Evolutionary conservation across 2,113 vertebrate species (phyloP).

Genomic region (Etheostoma spectabile): DNA sequence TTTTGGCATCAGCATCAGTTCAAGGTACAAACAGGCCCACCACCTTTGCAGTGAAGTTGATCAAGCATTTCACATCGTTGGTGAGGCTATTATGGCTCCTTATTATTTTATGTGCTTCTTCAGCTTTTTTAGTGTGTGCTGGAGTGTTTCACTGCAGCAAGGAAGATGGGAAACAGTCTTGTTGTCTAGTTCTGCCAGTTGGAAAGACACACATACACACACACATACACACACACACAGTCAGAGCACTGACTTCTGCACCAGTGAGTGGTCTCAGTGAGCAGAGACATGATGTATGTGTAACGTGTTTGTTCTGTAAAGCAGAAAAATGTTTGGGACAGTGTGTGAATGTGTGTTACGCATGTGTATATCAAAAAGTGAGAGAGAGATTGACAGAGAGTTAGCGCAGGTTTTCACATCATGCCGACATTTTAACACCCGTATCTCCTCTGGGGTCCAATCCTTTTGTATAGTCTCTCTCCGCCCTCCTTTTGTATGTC

Average conservation of each 20-base stretch:
- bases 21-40: background rate
- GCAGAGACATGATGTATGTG: slow-evolving; percentile 64
- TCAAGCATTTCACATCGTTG: slow-evolving; percentile 34
- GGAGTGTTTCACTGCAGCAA: slow-evolving; percentile 42
- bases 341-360: slow-evolving; percentile 31
- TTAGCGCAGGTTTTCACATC: slow-evolving; percentile 7
- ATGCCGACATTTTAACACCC: slow-evolving; percentile 53
- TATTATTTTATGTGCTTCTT: slow-evolving; percentile 46
- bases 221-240: slow-evolving; percentile 10
- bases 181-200: slow-evolving; percentile 51
- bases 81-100: slow-evolving; percentile 24
- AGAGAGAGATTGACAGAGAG: slow-evolving; percentile 20
- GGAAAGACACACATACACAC: slow-evolving; percentile 18
- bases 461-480: slow-evolving; percentile 1
- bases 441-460: slow-evolving; percentile 42
- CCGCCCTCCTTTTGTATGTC: background rate
- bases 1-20: slow-evolving; percentile 1
- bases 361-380: slow-evolving; percentile 24
- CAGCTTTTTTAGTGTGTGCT: slow-evolving; percentile 39
- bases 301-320: slow-evolving; percentile 74
- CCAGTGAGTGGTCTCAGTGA: slow-evolving; percentile 67
- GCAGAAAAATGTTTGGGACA: slow-evolving; percentile 62
- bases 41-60: slow-evolving; percentile 29
- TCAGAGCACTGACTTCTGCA: slow-evolving; percentile 52
- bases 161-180: background rate